Conservation (phyloP, 1,140 invertebrate species). For the Formica exsecta region DNA sequence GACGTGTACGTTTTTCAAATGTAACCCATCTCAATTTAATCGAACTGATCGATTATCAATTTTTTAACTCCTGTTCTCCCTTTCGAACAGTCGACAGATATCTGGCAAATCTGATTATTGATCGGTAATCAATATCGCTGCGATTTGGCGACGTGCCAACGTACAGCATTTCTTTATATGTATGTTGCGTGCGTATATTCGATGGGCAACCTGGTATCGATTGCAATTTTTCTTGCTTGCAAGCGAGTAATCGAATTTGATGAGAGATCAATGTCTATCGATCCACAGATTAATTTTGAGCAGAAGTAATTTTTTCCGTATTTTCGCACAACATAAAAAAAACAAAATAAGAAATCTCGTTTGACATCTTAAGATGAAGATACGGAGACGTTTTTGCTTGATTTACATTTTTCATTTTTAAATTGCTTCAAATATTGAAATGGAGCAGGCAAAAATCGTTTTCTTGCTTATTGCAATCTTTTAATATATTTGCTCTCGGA, state of each 20-base stretch:
- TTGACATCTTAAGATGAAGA: not conserved
- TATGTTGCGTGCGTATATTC: not conserved
- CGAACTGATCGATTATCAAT: slow-evolving; percentile 44
- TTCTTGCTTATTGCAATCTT: slow-evolving; percentile 36
- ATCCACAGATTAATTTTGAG: slow-evolving; percentile 5
- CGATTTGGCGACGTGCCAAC: slow-evolving; percentile 75
- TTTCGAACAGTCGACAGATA: slow-evolving; percentile 47
- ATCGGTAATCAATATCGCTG: slow-evolving; percentile 81
- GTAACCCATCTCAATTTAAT: slow-evolving; percentile 52
- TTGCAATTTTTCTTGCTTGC: slow-evolving; percentile 36
- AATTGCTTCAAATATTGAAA: slow-evolving; percentile 20
- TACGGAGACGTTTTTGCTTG: not conserved
- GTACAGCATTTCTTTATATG: not conserved
- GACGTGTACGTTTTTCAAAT: slow-evolving; percentile 13
- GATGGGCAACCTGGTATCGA: not conserved
- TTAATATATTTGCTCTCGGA: slow-evolving; percentile 58
- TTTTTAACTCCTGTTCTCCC: not conserved
- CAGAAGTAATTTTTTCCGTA: slow-evolving; percentile 6
- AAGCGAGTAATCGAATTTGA: slow-evolving; percentile 42
- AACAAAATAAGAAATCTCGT: not conserved
- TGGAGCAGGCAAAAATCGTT: slow-evolving; percentile 19
- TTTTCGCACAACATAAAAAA: not conserved
- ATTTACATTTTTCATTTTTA: not conserved
- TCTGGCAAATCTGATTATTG: slow-evolving; percentile 79
- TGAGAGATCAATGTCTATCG: slow-evolving; percentile 22